Base-by-base conservation (phyloP, 1,140 invertebrate species). In the Acromyrmex heyeri region DNA sequence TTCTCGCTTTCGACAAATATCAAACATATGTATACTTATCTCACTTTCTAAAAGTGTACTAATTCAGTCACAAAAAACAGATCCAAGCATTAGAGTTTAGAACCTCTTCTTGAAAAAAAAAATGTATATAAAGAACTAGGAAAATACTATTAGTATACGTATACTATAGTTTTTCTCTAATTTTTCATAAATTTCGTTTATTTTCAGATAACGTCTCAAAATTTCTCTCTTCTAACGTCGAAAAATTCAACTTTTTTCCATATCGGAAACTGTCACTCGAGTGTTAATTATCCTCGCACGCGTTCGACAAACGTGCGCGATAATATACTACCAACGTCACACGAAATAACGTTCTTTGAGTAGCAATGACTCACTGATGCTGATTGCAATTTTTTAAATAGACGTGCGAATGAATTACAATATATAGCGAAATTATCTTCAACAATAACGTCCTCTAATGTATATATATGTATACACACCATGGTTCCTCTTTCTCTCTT, bases 371-470 rank as follows among this genome's bases (percentile, higher is more conserved):
- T 83, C 79, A 83, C 34, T 82, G 65, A 70, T 81, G 78, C 53
- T 83, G 69, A 83, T 57, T 48, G 27, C 69, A 59, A 73, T 75
- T 83, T 83, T 83, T 83, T 34, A 75, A 75, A 73, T 62, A 62
- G 67, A 18, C 55, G 79, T 75, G 69, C 69, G 79, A 83, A 73
- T 38, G 14, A 24, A 10, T 44, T 73, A 21, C 21, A 21, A 21
- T 21, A 18, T 21, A 34, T 61, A 38, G 55, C 55, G 38, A 59
- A 34, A 62, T 10, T 21, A n/a, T 75, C 38, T 62, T 73, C n/a
- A 38, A 61, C 38, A 61, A 75, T 30, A 30, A 30, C 0, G 3
- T 30, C 30, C 30, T 30, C 30, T 30, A 30, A 30, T 4, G 4
- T 4, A 4, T 3, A 30, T 0, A 30, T 4, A 30, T 4, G 3